Evolutionary conservation across 2,888 invertebrate species (phyloP).

Genomic region (Eristalinus aeneus): DNA sequence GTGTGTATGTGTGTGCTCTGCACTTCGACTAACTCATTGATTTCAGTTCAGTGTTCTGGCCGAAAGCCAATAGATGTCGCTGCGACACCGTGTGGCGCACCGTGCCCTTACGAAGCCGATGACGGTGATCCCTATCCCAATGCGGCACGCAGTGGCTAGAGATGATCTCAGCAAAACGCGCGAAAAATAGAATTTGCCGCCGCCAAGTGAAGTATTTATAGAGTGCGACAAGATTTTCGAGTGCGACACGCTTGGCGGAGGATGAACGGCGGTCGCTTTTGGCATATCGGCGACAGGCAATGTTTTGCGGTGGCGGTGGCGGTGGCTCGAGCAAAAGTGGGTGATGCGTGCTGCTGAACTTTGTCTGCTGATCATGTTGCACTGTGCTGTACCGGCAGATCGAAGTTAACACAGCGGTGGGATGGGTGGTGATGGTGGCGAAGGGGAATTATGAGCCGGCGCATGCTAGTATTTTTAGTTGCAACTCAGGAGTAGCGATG

Average conservation of each 20-base stretch:
- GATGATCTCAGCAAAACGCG: constrained; percentile 59
- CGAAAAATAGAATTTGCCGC: constrained; percentile 37
- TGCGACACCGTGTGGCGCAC: constrained; percentile 4
- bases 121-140: constrained; percentile 60
- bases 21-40: neutral
- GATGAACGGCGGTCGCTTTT: constrained; percentile 17
- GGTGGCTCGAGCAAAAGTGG: constrained; percentile 7
- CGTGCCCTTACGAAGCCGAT: constrained; percentile 54
- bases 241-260: constrained; percentile 5
- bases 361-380: constrained; percentile 45
- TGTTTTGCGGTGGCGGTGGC: constrained; percentile 30
- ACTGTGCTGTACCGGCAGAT: constrained; percentile 26
- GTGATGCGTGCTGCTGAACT: constrained; percentile 31
- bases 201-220: constrained; percentile 37
- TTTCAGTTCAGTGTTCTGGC: constrained; percentile 25
- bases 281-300: constrained; percentile 43
- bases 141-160: constrained; percentile 35
- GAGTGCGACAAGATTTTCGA: constrained; percentile 6
- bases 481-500: neutral
- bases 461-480: constrained; percentile 35
- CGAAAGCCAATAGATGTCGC: constrained; percentile 45
- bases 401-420: neutral
- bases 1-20: constrained; percentile 3
- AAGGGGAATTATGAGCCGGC: neutral
- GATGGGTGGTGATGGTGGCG: neutral